Percentiles rank a stretch among this genome's conserved stretches.
Conservation (phyloP, 1,140 invertebrate genomes). For the Hycleus phaleratus region DNA sequence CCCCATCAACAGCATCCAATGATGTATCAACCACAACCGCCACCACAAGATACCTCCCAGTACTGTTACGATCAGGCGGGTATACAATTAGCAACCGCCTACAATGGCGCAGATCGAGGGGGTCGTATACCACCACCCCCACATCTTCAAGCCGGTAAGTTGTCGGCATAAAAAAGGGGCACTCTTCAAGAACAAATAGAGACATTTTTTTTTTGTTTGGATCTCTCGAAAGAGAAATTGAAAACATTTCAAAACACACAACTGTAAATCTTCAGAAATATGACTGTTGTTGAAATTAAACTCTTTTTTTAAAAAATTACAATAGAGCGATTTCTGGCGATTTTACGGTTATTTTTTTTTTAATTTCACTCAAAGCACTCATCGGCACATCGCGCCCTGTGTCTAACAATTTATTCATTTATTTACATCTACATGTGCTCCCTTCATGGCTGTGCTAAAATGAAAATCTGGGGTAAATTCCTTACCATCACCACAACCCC, state of each 20-base stretch:
- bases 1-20: constrained; percentile 40
- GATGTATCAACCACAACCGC: constrained; percentile 50
- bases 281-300: background rate
- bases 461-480: constrained; percentile 28
- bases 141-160: constrained; percentile 55
- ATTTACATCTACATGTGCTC: constrained; percentile 32
- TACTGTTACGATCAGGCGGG: constrained; percentile 55
- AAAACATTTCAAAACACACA: too few species aligned
- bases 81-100: constrained; percentile 43
- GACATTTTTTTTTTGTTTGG: too few species aligned
- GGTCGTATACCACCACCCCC: constrained; percentile 42
- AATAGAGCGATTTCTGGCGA: constrained; percentile 4
- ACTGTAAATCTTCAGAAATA: background rate
- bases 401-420: constrained; percentile 34
- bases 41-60: constrained; percentile 49
- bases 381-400: constrained; percentile 35
- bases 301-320: background rate
- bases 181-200: constrained; percentile 7
- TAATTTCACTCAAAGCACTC: constrained; percentile 30
- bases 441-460: constrained; percentile 38
- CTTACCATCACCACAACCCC: background rate
- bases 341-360: constrained; percentile 6
- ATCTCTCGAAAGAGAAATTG: background rate
- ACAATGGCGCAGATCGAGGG: constrained; percentile 45
- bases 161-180: constrained; percentile 31